Base-by-base conservation (phyloP, 1,140 invertebrate species). In the Anastatus disparis region DNA sequence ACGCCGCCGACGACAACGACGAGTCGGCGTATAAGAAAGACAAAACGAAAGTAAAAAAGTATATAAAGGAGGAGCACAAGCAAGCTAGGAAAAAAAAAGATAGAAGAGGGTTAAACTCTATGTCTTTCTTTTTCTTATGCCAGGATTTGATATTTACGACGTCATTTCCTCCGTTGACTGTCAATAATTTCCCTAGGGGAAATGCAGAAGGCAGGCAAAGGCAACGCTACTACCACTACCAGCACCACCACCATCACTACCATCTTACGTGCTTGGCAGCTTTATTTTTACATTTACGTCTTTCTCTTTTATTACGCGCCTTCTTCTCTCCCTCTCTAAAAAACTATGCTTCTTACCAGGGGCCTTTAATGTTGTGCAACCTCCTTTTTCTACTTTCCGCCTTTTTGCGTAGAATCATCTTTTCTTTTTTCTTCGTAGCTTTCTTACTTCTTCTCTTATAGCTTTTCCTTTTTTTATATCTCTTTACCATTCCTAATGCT, bases 151-250 rank as follows among this genome's bases (percentile, higher is more conserved):
- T 84, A 84, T 84, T 84, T 84, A 84, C 82, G 83, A 83, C 81
- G 81, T 84, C 81, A 84, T 84, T 84, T 84, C 79, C 83, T 81
- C n/a, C 71, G 82, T 81, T 82, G 82, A 84, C 83, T 84, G 83
- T 84, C 83, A 84, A 84, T 84, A 84, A 84, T 84, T 84, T 84
- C 83, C 83, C 83, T 78, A 63, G 83, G 80, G 82, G 81, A 76
- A 77, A 82, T 79, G 78, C 77, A 78, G 71, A 79, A 83, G 82
- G 77, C 76, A 79, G 70, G 29, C 70, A 67, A 56, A 52, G 46
- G 69, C 70, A 44, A 13, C 38, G 13, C 35, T 38, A 42, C 6
- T 12, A 38, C 6, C 35, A 27, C 3, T 26, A 38, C 26, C 58
- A 20, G 15, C 70, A 67, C 59, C 59, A 42, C 62, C 70, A 27